Conservation (phyloP, 2,888 invertebrate species). For the Synergus gifuensis region DNA sequence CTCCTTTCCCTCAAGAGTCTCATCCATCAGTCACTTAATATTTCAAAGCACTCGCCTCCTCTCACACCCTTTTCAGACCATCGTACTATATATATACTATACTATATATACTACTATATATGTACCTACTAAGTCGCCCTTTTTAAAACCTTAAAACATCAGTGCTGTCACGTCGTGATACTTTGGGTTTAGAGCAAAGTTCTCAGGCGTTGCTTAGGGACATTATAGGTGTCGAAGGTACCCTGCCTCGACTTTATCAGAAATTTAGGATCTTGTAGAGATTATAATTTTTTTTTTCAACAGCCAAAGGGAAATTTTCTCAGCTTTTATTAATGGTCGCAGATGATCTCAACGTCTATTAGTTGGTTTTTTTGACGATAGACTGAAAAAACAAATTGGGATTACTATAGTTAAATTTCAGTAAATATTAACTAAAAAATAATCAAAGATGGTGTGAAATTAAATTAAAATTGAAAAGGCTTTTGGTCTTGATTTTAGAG, state of each 20-base stretch:
- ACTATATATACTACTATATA: not conserved
- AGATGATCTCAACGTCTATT: too few relatives aligned
- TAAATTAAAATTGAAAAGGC: not conserved
- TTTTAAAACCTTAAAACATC: constrained; percentile 73
- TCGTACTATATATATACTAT: constrained; percentile 48
- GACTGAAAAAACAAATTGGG: not conserved
- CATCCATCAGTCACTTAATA: constrained; percentile 77
- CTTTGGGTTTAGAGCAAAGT: constrained; percentile 67
- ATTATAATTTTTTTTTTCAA: constrained; percentile 22
- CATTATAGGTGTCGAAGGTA: constrained; percentile 60
- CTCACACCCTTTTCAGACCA: constrained; percentile 54
- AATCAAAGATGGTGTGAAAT: too few relatives aligned
- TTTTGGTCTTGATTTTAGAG: not conserved
- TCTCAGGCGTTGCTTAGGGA: constrained; percentile 67
- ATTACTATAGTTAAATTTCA: too few relatives aligned
- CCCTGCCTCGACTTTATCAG: constrained; percentile 48
- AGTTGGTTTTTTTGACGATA: too few relatives aligned
- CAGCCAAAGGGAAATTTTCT: not conserved
- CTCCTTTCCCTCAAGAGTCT: constrained; percentile 68
- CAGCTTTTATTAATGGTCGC: not conserved
- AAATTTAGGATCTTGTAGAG: constrained; percentile 30
- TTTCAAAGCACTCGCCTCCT: constrained; percentile 70
- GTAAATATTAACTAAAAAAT: too few relatives aligned
- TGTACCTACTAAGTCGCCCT: constrained; percentile 58
- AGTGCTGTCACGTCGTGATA: constrained; percentile 60